phyloP scores from a whole-genome alignment of 2,888 invertebrate genomes.

The Parnassius smintheus region DNA sequence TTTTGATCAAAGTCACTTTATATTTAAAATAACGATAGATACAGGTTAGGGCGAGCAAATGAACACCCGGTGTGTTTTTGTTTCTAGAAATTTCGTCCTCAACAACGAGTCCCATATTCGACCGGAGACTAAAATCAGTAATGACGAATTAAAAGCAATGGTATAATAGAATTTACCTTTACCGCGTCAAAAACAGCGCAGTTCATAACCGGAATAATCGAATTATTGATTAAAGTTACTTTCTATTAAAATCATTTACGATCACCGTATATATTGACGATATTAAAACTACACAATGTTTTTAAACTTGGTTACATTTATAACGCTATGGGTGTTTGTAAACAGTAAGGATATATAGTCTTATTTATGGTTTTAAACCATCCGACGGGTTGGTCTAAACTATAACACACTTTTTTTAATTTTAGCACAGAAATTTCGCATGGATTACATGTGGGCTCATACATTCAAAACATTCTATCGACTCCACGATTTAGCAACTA shows the following conservation, averaged over 20 bases:
- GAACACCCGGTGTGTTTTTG: too few species aligned
- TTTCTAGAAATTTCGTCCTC: too few species aligned
- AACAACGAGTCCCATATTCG: too few species aligned
- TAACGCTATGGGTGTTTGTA: constrained; percentile 19
- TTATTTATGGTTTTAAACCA: background rate
- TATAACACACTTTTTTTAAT: background rate
- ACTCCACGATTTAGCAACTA: constrained; percentile 49
- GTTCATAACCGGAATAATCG: background rate
- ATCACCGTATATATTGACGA: background rate
- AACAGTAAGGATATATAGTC: constrained; percentile 9
- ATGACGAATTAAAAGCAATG: too few species aligned
- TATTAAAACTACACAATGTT: constrained; percentile 17
- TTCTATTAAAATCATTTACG: background rate
- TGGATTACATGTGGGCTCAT: constrained; percentile 55
- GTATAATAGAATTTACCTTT: too few species aligned
- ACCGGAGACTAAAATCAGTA: too few species aligned
- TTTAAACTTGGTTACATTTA: constrained; percentile 12
- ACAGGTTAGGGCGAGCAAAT: too few species aligned
- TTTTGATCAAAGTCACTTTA: constrained; percentile 1
- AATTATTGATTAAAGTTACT: constrained; percentile 9
- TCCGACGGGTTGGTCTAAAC: background rate
- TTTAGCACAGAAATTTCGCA: constrained; percentile 50
- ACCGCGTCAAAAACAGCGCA: too few species aligned
- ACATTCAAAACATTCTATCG: constrained; percentile 50
- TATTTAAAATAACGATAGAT: background rate